Percentiles rank a stretch among this genome's conserved stretches.
phyloP scores from a whole-genome alignment of 2,888 invertebrate genomes.

The Ophraella communa region DNA sequence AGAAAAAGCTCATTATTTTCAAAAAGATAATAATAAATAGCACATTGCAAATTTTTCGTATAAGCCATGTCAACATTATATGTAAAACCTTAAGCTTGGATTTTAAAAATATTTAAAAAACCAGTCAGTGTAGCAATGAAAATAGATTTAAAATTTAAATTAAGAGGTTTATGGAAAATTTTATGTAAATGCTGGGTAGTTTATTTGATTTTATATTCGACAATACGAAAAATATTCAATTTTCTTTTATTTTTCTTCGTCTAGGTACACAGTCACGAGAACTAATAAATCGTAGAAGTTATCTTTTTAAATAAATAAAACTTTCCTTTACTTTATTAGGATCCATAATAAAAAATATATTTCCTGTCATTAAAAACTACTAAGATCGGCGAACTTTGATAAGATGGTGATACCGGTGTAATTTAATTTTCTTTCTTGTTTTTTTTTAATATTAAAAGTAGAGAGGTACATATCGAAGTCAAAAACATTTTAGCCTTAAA shows the following conservation, averaged over 20 bases:
- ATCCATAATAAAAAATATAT: not conserved
- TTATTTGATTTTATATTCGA: constrained; percentile 21
- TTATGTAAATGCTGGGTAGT: constrained; percentile 27
- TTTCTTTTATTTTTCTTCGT: constrained; percentile 20
- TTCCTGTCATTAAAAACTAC: not conserved
- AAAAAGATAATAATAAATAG: too few relatives aligned
- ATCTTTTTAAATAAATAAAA: not conserved
- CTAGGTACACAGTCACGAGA: constrained; percentile 3
- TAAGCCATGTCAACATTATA: too few relatives aligned
- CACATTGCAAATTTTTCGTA: too few relatives aligned
- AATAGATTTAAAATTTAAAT: constrained; percentile 26
- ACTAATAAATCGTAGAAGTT: constrained; percentile 3
- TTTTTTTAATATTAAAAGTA: not conserved
- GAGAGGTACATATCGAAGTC: too few relatives aligned
- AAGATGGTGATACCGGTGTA: not conserved
- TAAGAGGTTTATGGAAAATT: constrained; percentile 25
- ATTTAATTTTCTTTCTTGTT: not conserved
- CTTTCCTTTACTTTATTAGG: constrained; percentile 2
- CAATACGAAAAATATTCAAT: constrained; percentile 15
- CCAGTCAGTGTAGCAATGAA: not conserved
- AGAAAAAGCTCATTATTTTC: too few relatives aligned
- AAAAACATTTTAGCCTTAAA: too few relatives aligned
- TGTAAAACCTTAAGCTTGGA: too few relatives aligned
- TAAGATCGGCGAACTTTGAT: not conserved
- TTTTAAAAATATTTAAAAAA: not conserved